Evolutionary conservation across 2,888 invertebrate genomes (phyloP).

Genomic region (Meghimatium bilineatum): DNA sequence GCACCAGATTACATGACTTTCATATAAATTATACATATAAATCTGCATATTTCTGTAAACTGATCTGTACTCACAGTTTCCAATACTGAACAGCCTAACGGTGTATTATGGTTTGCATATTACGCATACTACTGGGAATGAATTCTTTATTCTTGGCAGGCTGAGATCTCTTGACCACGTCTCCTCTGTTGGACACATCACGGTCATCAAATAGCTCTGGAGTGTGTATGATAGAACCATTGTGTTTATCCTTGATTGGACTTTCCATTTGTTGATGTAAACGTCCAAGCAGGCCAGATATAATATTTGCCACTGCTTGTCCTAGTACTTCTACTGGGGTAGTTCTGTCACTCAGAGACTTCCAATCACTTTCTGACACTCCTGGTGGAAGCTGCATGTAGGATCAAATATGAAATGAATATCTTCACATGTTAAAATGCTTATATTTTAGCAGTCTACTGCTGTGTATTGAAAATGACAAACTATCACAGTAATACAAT

Average conservation of each 20-base stretch:
- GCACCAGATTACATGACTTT: background rate
- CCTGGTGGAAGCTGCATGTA: conserved; percentile 62
- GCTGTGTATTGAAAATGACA: no score
- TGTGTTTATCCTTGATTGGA: conserved; percentile 2
- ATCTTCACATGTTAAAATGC: background rate
- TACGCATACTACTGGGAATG: background rate
- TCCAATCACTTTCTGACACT: conserved; percentile 64
- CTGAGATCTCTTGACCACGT: background rate
- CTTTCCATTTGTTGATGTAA: conserved; percentile 39
- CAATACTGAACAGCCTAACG: background rate
- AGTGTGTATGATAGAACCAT: background rate
- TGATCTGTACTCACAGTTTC: background rate
- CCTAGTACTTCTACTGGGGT: conserved; percentile 61
- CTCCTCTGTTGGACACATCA: background rate
- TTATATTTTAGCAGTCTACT: no score
- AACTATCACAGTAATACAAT: no score
- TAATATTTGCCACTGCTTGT: conserved; percentile 62
- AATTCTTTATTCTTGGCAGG: background rate
- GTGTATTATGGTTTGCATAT: background rate
- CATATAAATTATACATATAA: no score
- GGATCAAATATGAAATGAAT: background rate
- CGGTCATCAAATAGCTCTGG: background rate
- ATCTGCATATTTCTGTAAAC: background rate
- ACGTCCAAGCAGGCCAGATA: conserved; percentile 50
- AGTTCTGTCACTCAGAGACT: conserved; percentile 56